Evolutionary conservation across 2,797 vertebrate genomes (phyloP), one percentile per base, ranked within the genome.

Genomic region (Neosilurus hyrtlii): DNA sequence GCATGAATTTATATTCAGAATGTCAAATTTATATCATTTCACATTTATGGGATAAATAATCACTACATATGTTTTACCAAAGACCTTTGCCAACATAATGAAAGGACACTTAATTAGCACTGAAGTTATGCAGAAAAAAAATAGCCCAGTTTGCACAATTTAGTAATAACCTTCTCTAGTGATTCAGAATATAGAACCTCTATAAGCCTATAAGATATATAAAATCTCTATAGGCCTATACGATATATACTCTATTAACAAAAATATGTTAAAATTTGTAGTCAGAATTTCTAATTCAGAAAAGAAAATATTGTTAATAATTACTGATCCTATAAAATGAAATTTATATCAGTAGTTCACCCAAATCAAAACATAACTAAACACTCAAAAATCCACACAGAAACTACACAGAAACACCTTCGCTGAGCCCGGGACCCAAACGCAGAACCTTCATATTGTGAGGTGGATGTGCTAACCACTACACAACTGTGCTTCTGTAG

Each of bases 1-100:
- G 43, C 35, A 57, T 65, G 71, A 51, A 49, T 70, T 35, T 51
- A 80, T 66, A 70, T 71, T n/a, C 30, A 72, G 30, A 79, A 43
- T 15, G 16, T 61, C 54, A 83, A 77, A 24, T 63, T 59, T 18
- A 71, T 35, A 52, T 54, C 15, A 79, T 11, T 72, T 56, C 54
- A 16, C 26, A 43, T 24, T 24, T 9, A 14, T 3, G 20, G 12
- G 5, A 61, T 43, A 76, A 76, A 67, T 76, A 57, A 65, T 43
- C 9, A 72, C 30, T 57, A 43, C 62, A 76, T 30, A 70, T 49
- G 14, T 22, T 54, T 79, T 43, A 49, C 78, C 4, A 1, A 24
- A 62, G 56, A 83, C 49, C 68, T 24, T 62, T 70, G 52, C 9
- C 16, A 61, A 74, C 16, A 51, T 37, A 74, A 12, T 15, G 51